Percentiles rank a stretch among this genome's conserved stretches.
Conservation (phyloP, 2,113 vertebrate genomes). For the Carassius auratus region DNA sequence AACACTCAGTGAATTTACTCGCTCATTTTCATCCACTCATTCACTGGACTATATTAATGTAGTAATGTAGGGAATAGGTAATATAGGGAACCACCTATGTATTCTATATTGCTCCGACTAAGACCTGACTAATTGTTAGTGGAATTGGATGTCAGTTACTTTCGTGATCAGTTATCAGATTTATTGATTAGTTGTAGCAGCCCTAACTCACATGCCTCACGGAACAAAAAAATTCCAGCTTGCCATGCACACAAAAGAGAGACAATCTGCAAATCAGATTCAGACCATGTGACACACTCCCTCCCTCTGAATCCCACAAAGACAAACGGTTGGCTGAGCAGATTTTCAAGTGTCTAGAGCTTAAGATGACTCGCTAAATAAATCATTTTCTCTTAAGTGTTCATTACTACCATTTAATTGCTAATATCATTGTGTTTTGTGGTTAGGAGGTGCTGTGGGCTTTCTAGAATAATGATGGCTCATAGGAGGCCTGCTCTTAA, state of each 20-base stretch:
- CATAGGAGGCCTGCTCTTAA: neutral
- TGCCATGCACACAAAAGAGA: neutral
- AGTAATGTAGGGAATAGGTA: no score
- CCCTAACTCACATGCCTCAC: neutral
- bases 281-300: neutral
- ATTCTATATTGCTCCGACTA: no score
- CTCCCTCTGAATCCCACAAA: neutral
- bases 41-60: no score
- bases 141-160: neutral
- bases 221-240: neutral
- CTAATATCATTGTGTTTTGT: constrained; percentile 8
- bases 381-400: constrained; percentile 5
- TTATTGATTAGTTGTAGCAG: neutral
- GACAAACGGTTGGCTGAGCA: constrained; percentile 3
- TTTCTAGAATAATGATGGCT: constrained; percentile 11
- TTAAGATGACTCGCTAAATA: neutral
- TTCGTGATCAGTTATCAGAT: neutral
- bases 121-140: neutral
- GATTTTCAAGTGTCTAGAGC: neutral
- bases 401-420: constrained; percentile 12
- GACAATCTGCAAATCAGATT: neutral
- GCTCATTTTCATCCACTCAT: no score
- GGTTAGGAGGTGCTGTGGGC: constrained; percentile 12
- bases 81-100: no score
- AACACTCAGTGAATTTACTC: no score